Conservation (phyloP, 2,888 invertebrate species). For the Troides helena region DNA sequence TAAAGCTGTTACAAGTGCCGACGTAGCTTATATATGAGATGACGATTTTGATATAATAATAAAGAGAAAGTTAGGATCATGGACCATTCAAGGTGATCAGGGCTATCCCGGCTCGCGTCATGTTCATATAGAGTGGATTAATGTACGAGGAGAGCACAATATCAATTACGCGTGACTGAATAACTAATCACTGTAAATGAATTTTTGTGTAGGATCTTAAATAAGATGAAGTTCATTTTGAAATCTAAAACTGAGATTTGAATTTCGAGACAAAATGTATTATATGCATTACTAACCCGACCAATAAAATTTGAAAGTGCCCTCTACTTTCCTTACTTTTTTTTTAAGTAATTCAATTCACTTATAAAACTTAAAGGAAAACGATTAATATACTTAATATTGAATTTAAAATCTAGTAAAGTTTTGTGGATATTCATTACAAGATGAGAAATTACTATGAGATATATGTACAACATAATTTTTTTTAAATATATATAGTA, state of each 20-base stretch:
- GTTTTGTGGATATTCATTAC: too few species aligned
- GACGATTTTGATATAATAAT: slow-evolving; percentile 21
- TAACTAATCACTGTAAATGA: slow-evolving; percentile 4
- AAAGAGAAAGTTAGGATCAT: slow-evolving; percentile 27
- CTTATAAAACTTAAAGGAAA: too few species aligned
- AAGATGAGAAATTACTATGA: too few species aligned
- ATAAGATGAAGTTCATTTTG: background rate
- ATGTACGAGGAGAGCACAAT: slow-evolving; percentile 17
- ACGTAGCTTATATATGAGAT: slow-evolving; percentile 18
- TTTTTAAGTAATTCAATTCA: too few species aligned
- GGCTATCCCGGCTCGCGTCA: slow-evolving; percentile 16
- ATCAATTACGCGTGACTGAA: slow-evolving; percentile 26
- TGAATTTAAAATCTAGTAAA: too few species aligned
- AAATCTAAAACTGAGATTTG: background rate
- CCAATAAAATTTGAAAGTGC: too few species aligned
- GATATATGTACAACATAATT: too few species aligned
- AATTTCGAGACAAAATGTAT: too few species aligned
- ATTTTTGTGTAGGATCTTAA: background rate
- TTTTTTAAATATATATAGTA: too few species aligned
- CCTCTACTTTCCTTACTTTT: too few species aligned
- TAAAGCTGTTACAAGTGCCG: slow-evolving; percentile 4
- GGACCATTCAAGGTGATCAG: slow-evolving; percentile 24
- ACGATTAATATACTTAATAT: too few species aligned
- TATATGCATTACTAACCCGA: too few species aligned
- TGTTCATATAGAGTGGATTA: slow-evolving; percentile 22